Base-by-base conservation (phyloP, 2,113 vertebrate species). In the Lampris megalopsis region DNA sequence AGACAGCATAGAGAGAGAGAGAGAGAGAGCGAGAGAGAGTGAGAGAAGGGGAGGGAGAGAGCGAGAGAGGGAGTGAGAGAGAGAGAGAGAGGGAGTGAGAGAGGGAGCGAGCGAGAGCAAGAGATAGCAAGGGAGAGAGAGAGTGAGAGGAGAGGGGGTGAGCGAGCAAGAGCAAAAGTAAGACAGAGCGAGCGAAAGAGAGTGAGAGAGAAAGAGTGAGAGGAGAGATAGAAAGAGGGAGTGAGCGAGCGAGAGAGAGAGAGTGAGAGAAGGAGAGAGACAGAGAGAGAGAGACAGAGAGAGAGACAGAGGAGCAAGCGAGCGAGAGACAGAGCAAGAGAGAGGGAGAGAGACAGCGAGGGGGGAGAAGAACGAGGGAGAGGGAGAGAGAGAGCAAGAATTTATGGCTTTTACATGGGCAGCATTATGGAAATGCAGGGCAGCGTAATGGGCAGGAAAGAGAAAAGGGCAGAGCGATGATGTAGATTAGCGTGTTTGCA, bases 381-480 rank as follows among this genome's bases (percentile, higher is more conserved):
- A 10, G 37, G 9, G 37, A 6, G 66, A 38, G 11, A 24, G 13
- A 3, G 40, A 37, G n/a, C 8, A 6, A 35, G 57, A 35, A 4
- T 35, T 8, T 9, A 81, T 73, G 66, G 81, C 38, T 81, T 71
- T 83, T 85, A 75, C 3, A 45, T 58, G 42, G 68, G 81, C 83
- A 89, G 77, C 80, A 85, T 90, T 84, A 89, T 65, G 71, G 1
- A 2, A 82, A 88, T 86, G 69, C 80, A 84, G 80, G 82, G 8
- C 85, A 81, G 78, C 47, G 63, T 79, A 71, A 87, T 59, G 38
- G 53, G 73, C 2, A 49, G 67, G 58, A 9, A 60, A 52, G 59
- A 62, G 38, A 41, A 58, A 56, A 54, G 13, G 67, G 9, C 60
- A 63, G 70, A 69, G 62, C 63, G 47, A 47, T 59, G 65, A 70